Base-by-base conservation (phyloP, 1,140 invertebrate genomes). In the Scaptomyza montana region DNA sequence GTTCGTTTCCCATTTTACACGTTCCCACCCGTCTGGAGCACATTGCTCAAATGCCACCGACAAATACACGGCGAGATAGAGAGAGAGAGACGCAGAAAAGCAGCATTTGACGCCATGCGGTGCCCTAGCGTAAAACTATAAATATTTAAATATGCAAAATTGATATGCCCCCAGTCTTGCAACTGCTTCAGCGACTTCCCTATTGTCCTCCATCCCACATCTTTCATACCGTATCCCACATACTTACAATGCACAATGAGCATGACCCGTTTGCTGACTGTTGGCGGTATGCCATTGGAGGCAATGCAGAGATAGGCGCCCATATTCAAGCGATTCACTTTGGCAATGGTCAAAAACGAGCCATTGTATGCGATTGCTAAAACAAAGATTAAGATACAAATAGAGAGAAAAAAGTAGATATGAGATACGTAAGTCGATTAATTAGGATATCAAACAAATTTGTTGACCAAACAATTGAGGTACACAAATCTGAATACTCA, bases 231-330 rank as follows among this genome's bases (percentile, higher is more conserved):
- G 0, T 16, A 1, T 16, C 33, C 53, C 61, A 16, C 30, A 74
- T 90, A 91, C 96, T 96, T 93, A 97, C 96, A 98, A 89, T 98
- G 96, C 49, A 98, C 96, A 77, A 96, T 95, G 68, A 98, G 94
- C 92, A 95, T 96, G 77, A 98, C 96, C 82, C 97, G 93, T 92
- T 98, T 97, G 93, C 96, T 97, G 79, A 98, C 96, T 5, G 96
- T 95, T 13, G 97, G 97, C 36, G 97, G 97, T 2, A 98, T 95
- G 12, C 96, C 96, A 86, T 97, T 97, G 30, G 94, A 94, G 39
- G 96, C 97, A 72, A 98, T 97, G 92, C 97, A 98, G 19, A 98
- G 93, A 92, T 97, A 98, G 16, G 96, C 95, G 45, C 97, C 97
- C 97, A 98, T 98, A 87, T 98, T 96, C 25, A 97, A 93, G 47